phyloP scores from a whole-genome alignment of 2,888 invertebrate genomes.

The Drosophila robusta region DNA sequence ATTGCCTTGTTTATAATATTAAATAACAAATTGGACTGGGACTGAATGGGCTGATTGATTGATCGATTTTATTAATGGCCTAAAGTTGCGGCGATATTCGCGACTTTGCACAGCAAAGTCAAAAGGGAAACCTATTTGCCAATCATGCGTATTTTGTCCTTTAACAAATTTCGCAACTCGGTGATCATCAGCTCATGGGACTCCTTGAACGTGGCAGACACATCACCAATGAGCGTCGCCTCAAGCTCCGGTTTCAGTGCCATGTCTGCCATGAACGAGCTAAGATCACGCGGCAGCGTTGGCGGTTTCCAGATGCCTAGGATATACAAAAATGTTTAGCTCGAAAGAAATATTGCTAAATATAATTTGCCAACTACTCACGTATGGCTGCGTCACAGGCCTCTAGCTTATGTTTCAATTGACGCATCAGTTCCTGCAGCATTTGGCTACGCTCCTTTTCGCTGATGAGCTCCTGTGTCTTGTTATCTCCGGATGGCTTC shows the following conservation, averaged over 20 bases:
- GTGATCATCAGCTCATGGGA: conserved; percentile 83
- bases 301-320: conserved; percentile 83
- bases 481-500: conserved; percentile 57
- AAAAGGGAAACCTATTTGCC: conserved; percentile 71
- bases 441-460: conserved; percentile 83
- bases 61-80: conserved; percentile 11
- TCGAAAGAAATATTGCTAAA: too few species aligned
- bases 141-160: conserved; percentile 85
- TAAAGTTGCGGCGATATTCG: conserved; percentile 13
- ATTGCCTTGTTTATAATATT: conserved; percentile 65
- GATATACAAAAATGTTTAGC: not conserved
- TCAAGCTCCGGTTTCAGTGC: conserved; percentile 84
- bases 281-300: conserved; percentile 79
- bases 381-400: conserved; percentile 82
- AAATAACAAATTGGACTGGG: conserved; percentile 72
- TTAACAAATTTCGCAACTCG: conserved; percentile 83
- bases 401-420: conserved; percentile 83
- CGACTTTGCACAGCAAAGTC: conserved; percentile 72
- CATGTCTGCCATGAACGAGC: conserved; percentile 84
- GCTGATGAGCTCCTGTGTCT: conserved; percentile 67
- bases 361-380: conserved; percentile 53
- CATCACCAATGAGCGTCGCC: conserved; percentile 82
- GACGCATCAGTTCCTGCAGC: conserved; percentile 83
- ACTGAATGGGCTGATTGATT: conserved; percentile 23
- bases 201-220: conserved; percentile 83